A percentile compares a stretch with the other conserved stretches of the same genome.
These are phyloP conservation scores for Zoanthus solanderi DNA, from an alignment of 92 coral and sea anemone species.

Conservation along the genomic window DNA sequence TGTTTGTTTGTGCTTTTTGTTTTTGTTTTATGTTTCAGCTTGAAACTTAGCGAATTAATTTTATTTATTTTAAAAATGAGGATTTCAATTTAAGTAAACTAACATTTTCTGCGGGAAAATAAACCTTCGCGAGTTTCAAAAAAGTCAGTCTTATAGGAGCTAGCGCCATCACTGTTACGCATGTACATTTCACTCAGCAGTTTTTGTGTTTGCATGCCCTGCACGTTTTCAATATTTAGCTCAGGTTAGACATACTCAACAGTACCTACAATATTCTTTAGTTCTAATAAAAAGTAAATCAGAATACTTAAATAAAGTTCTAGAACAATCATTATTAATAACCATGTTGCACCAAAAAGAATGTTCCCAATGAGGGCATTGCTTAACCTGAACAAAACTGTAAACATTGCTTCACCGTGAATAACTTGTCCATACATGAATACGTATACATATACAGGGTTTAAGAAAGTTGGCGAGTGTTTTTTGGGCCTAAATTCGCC, in stretches of 20 bases:
- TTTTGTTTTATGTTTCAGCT: not conserved
- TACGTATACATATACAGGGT: too few species aligned
- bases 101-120: constrained; percentile 23
- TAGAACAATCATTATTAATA: too few species aligned
- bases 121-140: constrained; percentile 19
- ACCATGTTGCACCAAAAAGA: too few species aligned
- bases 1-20: too few species aligned
- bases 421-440: too few species aligned
- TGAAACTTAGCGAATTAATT: not conserved
- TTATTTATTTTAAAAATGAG: not conserved
- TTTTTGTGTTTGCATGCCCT: not conserved
- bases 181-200: constrained; percentile 3
- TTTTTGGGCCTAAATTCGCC: too few species aligned
- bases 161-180: constrained; percentile 43
- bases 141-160: constrained; percentile 43
- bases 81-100: not conserved
- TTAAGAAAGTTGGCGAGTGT: too few species aligned
- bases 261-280: not conserved
- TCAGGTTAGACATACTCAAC: not conserved
- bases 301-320: too few species aligned
- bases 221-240: not conserved
- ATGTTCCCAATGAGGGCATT: not conserved
- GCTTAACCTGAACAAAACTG: too few species aligned
- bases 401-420: too few species aligned
- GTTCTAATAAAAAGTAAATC: too few species aligned